Conservation (phyloP, 2,113 vertebrate genomes). For the Noctilio leporinus region DNA sequence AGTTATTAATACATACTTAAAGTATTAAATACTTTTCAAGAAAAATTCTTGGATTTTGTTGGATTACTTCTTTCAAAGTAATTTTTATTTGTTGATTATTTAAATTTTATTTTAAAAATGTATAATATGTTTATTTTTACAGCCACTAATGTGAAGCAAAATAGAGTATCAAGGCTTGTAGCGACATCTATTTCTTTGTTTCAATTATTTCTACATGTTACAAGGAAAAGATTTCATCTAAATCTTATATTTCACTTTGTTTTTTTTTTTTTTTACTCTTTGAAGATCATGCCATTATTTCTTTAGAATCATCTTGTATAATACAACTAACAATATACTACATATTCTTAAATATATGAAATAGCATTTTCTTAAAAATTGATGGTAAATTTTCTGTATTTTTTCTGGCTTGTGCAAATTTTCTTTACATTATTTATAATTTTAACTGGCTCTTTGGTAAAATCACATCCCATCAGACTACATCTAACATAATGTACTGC, state of each 20-base stretch:
- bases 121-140: neutral
- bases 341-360: neutral
- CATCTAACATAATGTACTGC: neutral
- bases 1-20: neutral
- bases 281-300: neutral
- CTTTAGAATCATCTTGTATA: neutral
- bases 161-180: neutral
- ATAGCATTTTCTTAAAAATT: neutral
- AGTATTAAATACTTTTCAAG: neutral
- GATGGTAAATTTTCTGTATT: neutral
- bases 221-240: neutral
- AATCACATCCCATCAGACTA: neutral
- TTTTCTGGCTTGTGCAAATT: neutral
- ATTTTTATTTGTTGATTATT: neutral
- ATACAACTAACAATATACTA: neutral
- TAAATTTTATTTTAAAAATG: neutral
- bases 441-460: neutral
- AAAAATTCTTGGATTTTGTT: neutral
- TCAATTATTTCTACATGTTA: neutral
- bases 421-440: neutral
- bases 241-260: neutral
- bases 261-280: constrained; percentile 3
- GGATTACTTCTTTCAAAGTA: neutral
- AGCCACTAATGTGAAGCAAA: neutral
- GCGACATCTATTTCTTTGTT: neutral